These are phyloP conservation scores for Hafferia zeledoni DNA, from an alignment of 2,797 vertebrate genomes.

Conservation along the genomic window DNA sequence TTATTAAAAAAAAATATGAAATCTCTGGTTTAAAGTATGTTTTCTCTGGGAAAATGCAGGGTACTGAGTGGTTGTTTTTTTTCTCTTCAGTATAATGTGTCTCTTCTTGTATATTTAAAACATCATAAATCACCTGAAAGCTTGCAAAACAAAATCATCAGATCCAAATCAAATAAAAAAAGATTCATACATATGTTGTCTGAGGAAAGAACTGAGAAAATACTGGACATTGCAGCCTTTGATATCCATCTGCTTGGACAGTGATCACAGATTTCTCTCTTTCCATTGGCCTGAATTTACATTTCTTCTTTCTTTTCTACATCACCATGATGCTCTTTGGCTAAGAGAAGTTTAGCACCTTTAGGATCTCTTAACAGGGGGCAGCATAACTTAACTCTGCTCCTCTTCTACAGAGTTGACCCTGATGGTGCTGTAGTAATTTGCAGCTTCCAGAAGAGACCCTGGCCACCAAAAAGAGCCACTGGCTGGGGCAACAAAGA, in stretches of 20 bases:
- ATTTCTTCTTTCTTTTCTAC: background rate
- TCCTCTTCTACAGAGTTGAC: background rate
- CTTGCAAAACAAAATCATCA: background rate
- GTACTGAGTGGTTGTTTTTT: background rate
- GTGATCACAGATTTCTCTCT: background rate
- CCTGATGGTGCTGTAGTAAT: fast-evolving
- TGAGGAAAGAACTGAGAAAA: background rate
- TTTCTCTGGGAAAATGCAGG: background rate
- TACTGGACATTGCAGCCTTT: background rate
- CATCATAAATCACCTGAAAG: background rate
- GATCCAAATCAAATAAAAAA: background rate
- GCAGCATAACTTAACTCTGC: background rate
- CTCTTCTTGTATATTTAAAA: background rate
- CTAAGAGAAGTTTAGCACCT: background rate
- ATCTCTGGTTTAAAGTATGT: background rate
- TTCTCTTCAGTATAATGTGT: background rate
- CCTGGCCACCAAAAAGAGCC: background rate
- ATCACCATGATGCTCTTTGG: background rate
- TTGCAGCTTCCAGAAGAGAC: background rate
- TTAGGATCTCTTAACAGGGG: background rate
- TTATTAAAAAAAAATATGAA: background rate
- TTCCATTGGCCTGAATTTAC: background rate
- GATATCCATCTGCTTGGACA: background rate
- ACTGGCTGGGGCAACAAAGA: background rate
- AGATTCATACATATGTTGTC: background rate